Evolutionary conservation across 2,797 vertebrate species (phyloP).

Genomic region (Columba guinea): DNA sequence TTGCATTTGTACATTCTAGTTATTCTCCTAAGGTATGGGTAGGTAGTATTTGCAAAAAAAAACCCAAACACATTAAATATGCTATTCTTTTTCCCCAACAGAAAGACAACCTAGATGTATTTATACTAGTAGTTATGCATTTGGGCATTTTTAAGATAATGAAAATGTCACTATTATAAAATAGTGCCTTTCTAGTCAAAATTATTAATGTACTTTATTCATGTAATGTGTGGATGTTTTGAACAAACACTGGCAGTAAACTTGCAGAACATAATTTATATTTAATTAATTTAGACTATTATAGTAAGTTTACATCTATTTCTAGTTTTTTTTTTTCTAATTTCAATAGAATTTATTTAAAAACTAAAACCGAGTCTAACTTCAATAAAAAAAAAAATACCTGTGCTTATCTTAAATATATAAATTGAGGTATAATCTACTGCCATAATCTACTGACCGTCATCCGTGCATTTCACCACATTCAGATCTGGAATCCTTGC

Average conservation of each 20-base stretch:
- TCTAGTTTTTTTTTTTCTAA: background rate
- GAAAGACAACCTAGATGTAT: background rate
- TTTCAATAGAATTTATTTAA: background rate
- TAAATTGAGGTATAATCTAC: background rate
- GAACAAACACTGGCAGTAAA: background rate
- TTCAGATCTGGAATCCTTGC: slow-evolving; percentile 83
- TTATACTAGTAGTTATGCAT: background rate
- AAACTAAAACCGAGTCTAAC: background rate
- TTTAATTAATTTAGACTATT: background rate
- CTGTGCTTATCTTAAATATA: background rate
- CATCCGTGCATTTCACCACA: slow-evolving; percentile 43
- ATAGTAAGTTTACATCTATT: background rate
- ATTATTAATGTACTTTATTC: background rate
- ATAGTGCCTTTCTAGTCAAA: background rate
- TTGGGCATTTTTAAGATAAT: background rate
- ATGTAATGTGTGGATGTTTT: background rate
- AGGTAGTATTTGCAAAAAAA: background rate
- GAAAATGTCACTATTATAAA: background rate
- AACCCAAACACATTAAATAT: background rate
- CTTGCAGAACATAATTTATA: background rate
- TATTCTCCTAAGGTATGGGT: background rate
- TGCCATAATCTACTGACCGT: slow-evolving; percentile 67
- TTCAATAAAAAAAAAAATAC: background rate
- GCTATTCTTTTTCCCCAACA: background rate
- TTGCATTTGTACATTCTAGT: background rate